phyloP scores from a whole-genome alignment of 2,888 invertebrate species.

The Leucoptera coffeella region DNA sequence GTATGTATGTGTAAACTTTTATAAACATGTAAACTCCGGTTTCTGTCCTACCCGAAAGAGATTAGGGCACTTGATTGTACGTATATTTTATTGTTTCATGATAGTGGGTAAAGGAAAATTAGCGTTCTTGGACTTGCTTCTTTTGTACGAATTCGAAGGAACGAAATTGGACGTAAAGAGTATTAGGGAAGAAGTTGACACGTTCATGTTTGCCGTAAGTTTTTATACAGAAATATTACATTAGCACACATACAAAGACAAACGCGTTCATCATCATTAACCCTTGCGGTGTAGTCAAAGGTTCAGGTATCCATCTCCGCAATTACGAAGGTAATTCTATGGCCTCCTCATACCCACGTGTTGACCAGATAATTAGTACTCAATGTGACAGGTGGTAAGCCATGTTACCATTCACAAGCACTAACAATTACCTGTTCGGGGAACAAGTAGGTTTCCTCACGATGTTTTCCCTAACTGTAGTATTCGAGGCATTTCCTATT shows the following conservation, averaged over 20 bases:
- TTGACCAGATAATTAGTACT: too few species aligned
- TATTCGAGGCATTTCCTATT: too few species aligned
- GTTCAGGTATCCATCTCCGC: too few species aligned
- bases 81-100: constrained; percentile 59
- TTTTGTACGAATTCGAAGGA: constrained; percentile 55
- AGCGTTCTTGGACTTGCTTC: constrained; percentile 62
- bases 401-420: too few species aligned
- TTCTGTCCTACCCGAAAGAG: constrained; percentile 55
- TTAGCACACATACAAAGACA: constrained; percentile 16
- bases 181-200: constrained; percentile 65
- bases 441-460: too few species aligned
- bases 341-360: too few species aligned
- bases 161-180: constrained; percentile 50
- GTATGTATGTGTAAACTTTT: constrained; percentile 61
- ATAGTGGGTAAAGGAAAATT: constrained; percentile 62
- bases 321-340: too few species aligned
- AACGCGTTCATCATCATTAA: neutral
- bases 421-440: too few species aligned
- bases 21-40: constrained; percentile 62
- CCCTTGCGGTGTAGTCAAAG: neutral
- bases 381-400: too few species aligned
- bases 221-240: neutral
- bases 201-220: constrained; percentile 66
- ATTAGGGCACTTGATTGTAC: constrained; percentile 53
- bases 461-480: too few species aligned